Evolutionary conservation across 2,888 invertebrate species (phyloP).

Genomic region (Andrena hattorfiana): DNA sequence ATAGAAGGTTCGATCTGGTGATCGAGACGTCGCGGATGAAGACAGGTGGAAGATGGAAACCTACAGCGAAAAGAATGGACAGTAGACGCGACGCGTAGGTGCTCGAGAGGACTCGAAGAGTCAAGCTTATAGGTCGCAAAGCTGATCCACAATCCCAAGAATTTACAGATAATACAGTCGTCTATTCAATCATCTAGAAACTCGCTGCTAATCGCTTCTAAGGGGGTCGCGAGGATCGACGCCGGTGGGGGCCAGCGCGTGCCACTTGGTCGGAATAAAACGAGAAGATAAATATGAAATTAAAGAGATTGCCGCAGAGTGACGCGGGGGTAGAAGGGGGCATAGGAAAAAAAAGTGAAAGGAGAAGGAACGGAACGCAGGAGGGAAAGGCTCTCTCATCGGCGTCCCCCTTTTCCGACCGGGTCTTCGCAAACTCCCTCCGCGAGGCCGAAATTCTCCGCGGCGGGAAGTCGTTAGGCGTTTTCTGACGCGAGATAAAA

Average conservation of each 20-base stretch:
- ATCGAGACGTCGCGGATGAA: too few relatives aligned
- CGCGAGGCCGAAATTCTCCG: slow-evolving; percentile 68
- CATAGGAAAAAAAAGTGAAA: neutral
- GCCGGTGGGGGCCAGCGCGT: slow-evolving; percentile 14
- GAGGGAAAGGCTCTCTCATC: slow-evolving; percentile 16
- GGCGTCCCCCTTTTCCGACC: slow-evolving; percentile 4
- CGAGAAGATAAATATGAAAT: slow-evolving; percentile 53
- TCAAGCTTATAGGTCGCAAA: too few relatives aligned
- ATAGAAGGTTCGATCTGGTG: too few relatives aligned
- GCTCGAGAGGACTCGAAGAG: too few relatives aligned
- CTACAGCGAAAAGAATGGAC: too few relatives aligned
- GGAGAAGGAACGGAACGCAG: neutral
- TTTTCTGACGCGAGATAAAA: slow-evolving; percentile 83
- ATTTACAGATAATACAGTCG: too few relatives aligned
- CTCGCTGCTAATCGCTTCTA: too few relatives aligned
- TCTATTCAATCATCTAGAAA: too few relatives aligned
- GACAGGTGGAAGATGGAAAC: too few relatives aligned
- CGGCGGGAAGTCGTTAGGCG: slow-evolving; percentile 79
- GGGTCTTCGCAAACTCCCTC: slow-evolving; percentile 62
- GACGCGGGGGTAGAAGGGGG: neutral
- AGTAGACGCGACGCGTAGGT: too few relatives aligned
- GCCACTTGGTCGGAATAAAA: slow-evolving; percentile 35
- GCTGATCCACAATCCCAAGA: too few relatives aligned
- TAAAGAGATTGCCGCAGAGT: slow-evolving; percentile 31
- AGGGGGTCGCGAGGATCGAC: neutral